phyloP scores from a whole-genome alignment of 1,140 invertebrate species.

The Drosophila mauritiana region DNA sequence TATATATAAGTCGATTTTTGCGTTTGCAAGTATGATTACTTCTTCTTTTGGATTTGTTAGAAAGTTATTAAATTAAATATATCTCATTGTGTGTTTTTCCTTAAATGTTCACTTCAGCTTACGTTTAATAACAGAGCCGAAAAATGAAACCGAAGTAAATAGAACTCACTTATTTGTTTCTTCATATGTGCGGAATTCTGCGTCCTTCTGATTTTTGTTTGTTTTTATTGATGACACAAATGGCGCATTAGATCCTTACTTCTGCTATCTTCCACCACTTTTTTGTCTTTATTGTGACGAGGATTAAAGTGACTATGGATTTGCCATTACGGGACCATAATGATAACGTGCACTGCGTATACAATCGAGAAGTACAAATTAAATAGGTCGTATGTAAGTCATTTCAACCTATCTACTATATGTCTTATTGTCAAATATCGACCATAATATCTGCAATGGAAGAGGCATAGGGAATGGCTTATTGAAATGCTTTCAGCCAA shows the following conservation, averaged over 20 bases:
- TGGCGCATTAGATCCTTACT: conserved; percentile 52
- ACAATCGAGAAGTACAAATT: not conserved
- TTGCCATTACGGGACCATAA: conserved; percentile 8
- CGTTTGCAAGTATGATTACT: not conserved
- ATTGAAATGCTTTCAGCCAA: conserved; percentile 31
- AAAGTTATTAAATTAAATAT: not conserved
- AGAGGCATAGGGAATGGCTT: not conserved
- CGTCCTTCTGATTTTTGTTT: conserved; percentile 35
- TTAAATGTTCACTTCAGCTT: not conserved
- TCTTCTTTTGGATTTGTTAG: conserved; percentile 1
- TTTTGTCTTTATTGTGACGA: not conserved
- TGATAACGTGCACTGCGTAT: conserved; percentile 17
- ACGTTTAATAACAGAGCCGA: conserved; percentile 1
- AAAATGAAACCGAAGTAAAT: conserved; percentile 21
- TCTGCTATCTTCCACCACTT: conserved; percentile 9
- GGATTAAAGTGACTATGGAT: conserved; percentile 5
- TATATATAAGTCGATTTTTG: too few relatives aligned
- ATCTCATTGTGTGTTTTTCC: not conserved
- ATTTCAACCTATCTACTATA: not conserved
- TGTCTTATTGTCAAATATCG: conserved; percentile 4
- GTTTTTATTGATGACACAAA: conserved; percentile 70
- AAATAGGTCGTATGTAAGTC: conserved; percentile 2
- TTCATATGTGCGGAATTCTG: not conserved
- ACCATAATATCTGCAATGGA: not conserved
- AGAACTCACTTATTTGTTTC: conserved; percentile 11